Percentiles rank a stretch among this genome's conserved stretches.
Evolutionary conservation across 2,888 invertebrate genomes (phyloP).

Genomic region (Heterodera filipjevi): DNA sequence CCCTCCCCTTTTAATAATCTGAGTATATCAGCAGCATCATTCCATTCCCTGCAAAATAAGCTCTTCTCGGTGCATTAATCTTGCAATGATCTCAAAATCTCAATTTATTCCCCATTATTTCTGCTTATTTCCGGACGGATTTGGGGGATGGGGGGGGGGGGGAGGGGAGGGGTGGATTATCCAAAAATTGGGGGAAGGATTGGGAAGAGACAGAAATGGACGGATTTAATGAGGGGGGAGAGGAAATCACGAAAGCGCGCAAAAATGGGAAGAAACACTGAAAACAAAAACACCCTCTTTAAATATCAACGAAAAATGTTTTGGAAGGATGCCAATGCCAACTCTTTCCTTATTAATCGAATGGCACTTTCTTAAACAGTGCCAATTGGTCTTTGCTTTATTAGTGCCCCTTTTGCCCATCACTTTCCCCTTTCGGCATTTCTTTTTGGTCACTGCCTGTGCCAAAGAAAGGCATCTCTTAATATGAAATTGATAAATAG

Average conservation of each 20-base stretch:
- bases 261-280: neutral
- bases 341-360: too few species aligned
- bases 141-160: neutral
- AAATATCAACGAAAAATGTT: too few species aligned
- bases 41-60: neutral
- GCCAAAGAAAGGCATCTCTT: too few species aligned
- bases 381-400: too few species aligned
- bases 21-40: neutral
- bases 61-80: slow-evolving; percentile 1
- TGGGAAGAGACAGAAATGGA: neutral
- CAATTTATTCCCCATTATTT: neutral
- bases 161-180: neutral
- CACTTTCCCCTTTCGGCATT: too few species aligned
- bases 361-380: too few species aligned
- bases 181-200: slow-evolving; percentile 1
- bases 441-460: too few species aligned
- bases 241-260: neutral
- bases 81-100: slow-evolving; percentile 9
- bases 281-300: neutral
- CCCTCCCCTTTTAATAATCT: too few species aligned
- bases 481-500: too few species aligned
- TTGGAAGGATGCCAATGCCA: too few species aligned
- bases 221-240: neutral
- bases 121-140: slow-evolving; percentile 7
- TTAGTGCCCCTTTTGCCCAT: too few species aligned